Conservation (phyloP, 2,888 invertebrate genomes). For the Hypercompe scribonia region DNA sequence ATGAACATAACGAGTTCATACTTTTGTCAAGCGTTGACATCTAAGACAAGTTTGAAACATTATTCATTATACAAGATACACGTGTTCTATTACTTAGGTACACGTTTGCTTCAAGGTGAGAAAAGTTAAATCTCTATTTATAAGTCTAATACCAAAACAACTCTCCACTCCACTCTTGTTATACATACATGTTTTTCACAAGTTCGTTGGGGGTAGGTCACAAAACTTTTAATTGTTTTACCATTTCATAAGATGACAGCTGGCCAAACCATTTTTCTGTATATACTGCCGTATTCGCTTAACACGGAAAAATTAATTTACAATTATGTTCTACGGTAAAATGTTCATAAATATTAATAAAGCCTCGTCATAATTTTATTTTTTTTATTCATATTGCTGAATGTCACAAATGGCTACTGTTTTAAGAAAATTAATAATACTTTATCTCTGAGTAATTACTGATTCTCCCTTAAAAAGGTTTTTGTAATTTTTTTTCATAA, state of each 20-base stretch:
- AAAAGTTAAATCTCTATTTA: constrained; percentile 1
- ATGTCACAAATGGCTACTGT: background rate
- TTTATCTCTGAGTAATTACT: background rate
- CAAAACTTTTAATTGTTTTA: constrained; percentile 69
- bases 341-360: background rate
- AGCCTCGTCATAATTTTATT: background rate
- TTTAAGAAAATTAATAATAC: background rate
- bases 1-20: background rate
- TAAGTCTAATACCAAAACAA: background rate
- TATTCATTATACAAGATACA: background rate
- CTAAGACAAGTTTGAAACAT: background rate
- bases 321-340: background rate
- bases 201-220: constrained; percentile 47
- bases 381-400: too few relatives aligned
- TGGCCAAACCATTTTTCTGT: constrained; percentile 44
- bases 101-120: background rate
- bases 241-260: constrained; percentile 62
- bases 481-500: background rate
- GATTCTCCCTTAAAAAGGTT: background rate
- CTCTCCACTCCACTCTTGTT: constrained; percentile 40
- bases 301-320: background rate
- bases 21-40: background rate
- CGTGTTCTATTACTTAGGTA: background rate
- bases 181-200: constrained; percentile 55
- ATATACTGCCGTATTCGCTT: background rate